Conservation (phyloP, 2,797 vertebrate species). For the Melanotaenia pygmaea region DNA sequence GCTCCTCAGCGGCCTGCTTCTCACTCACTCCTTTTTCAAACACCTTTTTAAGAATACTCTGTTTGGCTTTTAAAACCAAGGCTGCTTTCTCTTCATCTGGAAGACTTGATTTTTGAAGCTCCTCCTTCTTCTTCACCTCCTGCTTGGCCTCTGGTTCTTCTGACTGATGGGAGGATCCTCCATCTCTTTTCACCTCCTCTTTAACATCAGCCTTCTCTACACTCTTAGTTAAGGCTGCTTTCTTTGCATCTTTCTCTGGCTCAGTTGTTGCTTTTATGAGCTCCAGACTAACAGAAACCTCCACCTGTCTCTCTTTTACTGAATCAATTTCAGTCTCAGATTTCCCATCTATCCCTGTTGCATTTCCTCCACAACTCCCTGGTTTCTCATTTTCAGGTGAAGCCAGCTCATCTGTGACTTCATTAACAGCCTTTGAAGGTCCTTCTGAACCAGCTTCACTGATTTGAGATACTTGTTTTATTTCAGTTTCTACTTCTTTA, state of each 20-base stretch:
- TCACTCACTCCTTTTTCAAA: conserved; percentile 81
- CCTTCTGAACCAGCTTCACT: conserved; percentile 24
- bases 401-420: neutral
- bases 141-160: conserved; percentile 25
- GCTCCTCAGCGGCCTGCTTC: conserved; percentile 81
- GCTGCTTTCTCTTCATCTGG: conserved; percentile 74
- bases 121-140: conserved; percentile 32
- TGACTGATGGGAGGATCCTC: conserved; percentile 32
- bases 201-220: conserved; percentile 42
- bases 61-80: conserved; percentile 82
- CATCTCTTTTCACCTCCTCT: conserved; percentile 17
- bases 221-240: conserved; percentile 7
- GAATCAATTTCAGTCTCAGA: conserved; percentile 9
- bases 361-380: neutral
- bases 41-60: conserved; percentile 83
- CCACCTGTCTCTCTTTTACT: conserved; percentile 14
- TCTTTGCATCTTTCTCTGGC: conserved; percentile 5
- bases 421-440: neutral
- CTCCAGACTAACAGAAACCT: conserved; percentile 1
- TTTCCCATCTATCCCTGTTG: conserved; percentile 20
- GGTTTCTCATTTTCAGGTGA: conserved; percentile 29
- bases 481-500: conserved; percentile 57
- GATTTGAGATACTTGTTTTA: neutral
- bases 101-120: conserved; percentile 60
- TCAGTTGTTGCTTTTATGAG: conserved; percentile 8